Evolutionary conservation across 1,140 invertebrate species (phyloP).

Genomic region (Meloidogyne floridensis): DNA sequence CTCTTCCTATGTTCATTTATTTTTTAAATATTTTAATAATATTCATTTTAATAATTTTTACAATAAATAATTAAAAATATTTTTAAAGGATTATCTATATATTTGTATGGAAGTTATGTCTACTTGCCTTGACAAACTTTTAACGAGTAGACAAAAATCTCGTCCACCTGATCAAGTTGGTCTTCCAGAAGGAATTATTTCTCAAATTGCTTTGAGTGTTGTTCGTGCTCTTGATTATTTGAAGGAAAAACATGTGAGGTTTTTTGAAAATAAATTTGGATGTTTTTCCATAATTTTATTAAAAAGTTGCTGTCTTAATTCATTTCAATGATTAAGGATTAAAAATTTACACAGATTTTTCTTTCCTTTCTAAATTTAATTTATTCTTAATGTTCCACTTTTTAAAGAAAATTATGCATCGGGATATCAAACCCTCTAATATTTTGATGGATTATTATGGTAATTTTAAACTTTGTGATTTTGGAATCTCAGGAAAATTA

Average conservation of each 20-base stretch:
- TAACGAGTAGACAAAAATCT: conserved; percentile 73
- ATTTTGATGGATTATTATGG: conserved; percentile 72
- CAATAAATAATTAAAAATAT: not conserved
- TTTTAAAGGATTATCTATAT: conserved; percentile 50
- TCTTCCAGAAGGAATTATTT: conserved; percentile 90
- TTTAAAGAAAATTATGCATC: conserved; percentile 85
- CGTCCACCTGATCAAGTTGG: conserved; percentile 68
- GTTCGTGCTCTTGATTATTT: conserved; percentile 93
- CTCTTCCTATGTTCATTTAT: too few relatives aligned
- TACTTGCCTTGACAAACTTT: conserved; percentile 92
- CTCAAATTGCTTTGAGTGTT: conserved; percentile 94
- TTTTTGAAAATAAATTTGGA: not conserved
- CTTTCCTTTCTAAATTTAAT: too few relatives aligned
- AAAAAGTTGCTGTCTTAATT: too few relatives aligned
- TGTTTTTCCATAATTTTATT: not conserved
- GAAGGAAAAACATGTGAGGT: conserved; percentile 77
- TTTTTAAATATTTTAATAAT: too few relatives aligned
- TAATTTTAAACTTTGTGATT: conserved; percentile 97
- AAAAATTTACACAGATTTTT: too few relatives aligned
- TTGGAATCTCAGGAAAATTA: conserved; percentile 94
- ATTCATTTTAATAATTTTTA: too few relatives aligned
- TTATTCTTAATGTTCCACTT: not conserved
- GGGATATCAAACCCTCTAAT: conserved; percentile 86
- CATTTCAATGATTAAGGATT: too few relatives aligned
- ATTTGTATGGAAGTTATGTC: conserved; percentile 88